Evolutionary conservation across 2,113 vertebrate species (phyloP), one percentile per base, ranked within the genome.

Genomic region (Aix galericulata): DNA sequence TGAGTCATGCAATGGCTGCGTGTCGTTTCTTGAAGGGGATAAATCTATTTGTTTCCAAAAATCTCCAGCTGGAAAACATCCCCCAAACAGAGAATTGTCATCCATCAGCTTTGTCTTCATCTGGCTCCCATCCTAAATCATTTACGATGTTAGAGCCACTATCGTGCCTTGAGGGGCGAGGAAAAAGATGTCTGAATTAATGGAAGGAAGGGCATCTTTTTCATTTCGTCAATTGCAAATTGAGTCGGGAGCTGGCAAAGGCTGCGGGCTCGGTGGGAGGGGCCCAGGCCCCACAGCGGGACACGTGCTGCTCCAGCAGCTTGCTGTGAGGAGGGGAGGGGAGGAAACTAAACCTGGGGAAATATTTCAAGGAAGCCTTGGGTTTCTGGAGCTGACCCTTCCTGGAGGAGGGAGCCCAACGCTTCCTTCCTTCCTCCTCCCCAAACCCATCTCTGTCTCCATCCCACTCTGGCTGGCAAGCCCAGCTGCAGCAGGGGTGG

Each of bases 1-100:
- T 68, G 87, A 91, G 2, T 84, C 89, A 83, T 6, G 0, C 50
- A 8, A 3, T 7, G 36, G 63, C 18, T 40, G 73, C 0, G 2
- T 31, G 67, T 71, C 13, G 2, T 0, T 83, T 87, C 8, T 40
- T 23, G 31, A 69, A 26, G 50, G 89, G 50, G 68, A 86, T 48
- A 85, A 89, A 91, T 88, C 29, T 34, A 87, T 91, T 85, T 87
- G 84, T 93, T 96, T 91, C 88, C 59, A 59, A 93, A 95, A 85
- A 40, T n/a, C 82, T 91, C 88, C 71, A 32, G 50, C 86, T 74
- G 67, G 79, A 73, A 86, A 95, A 86, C 71, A 56, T 86, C 73
- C 34, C 68, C 52, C 60, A 18, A 92, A 52, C 82, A 76, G 58
- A 42, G 32, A 78, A 25, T 11, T 55, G 52, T 74, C 83, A 81